Evolutionary conservation across 64 coral and sea anemone genomes (phyloP).

Genomic region (Acropora tenuis): DNA sequence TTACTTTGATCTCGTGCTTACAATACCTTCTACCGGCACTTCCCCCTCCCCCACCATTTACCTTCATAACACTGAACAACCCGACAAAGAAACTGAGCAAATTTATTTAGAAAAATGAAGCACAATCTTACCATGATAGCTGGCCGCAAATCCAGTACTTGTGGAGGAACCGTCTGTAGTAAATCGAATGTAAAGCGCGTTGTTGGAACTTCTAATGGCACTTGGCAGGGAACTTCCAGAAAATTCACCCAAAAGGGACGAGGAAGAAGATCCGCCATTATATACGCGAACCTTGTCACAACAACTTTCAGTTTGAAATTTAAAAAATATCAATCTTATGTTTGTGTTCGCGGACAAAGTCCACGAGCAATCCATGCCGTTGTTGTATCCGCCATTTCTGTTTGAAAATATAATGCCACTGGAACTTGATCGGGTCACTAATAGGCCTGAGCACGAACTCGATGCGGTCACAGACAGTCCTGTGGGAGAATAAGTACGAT

Average conservation of each 20-base stretch:
- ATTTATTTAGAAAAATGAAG: too few species aligned
- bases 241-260: not conserved
- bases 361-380: not conserved
- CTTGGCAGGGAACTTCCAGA: not conserved
- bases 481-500: not conserved
- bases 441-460: not conserved
- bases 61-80: too few species aligned
- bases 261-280: slow-evolving; percentile 32
- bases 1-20: too few species aligned
- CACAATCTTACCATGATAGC: slow-evolving; percentile 20
- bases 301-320: not conserved
- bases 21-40: too few species aligned
- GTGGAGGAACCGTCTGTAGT: not conserved
- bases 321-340: slow-evolving; percentile 8
- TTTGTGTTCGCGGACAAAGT: slow-evolving; percentile 26
- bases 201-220: slow-evolving; percentile 17
- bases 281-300: slow-evolving; percentile 8
- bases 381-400: not conserved
- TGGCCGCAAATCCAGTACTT: slow-evolving; percentile 18
- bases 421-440: not conserved
- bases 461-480: not conserved
- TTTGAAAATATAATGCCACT: slow-evolving; percentile 32
- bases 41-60: too few species aligned
- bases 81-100: too few species aligned
- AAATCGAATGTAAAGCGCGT: slow-evolving; percentile 12